Conservation (phyloP, 2,113 vertebrate genomes). For the Etheostoma cragini region DNA sequence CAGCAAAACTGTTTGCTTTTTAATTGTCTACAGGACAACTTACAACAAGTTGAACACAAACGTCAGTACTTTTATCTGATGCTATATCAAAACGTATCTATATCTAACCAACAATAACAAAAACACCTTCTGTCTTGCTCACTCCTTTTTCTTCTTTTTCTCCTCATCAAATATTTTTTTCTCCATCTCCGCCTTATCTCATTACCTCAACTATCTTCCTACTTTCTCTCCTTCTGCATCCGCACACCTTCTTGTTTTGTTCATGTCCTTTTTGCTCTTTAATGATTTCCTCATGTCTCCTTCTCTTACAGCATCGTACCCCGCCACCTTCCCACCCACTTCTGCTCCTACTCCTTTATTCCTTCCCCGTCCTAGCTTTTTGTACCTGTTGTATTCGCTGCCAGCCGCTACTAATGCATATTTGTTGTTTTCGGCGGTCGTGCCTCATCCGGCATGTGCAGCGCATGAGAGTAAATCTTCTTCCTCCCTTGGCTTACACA, state of each 20-base stretch:
- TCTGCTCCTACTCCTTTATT: constrained; percentile 13
- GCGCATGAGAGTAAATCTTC: constrained; percentile 65
- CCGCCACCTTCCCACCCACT: background rate
- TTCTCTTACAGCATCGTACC: background rate
- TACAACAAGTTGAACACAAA: constrained; percentile 6
- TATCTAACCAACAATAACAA: background rate
- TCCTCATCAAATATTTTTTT: constrained; percentile 7
- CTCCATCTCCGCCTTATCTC: background rate
- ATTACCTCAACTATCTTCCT: background rate
- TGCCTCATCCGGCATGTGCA: constrained; percentile 47
- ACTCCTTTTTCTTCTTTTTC: background rate
- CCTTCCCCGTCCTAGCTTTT: constrained; percentile 25
- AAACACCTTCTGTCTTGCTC: background rate
- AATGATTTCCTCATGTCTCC: background rate
- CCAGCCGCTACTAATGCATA: constrained; percentile 67
- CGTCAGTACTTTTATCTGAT: background rate
- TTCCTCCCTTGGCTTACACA: constrained; percentile 32
- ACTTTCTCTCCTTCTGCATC: background rate
- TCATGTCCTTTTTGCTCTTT: background rate
- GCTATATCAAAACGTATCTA: background rate
- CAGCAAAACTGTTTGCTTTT: background rate
- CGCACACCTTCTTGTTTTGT: background rate
- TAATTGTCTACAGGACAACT: background rate
- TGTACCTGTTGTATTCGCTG: constrained; percentile 59
- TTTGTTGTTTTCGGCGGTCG: constrained; percentile 64